A percentile compares a stretch with the other conserved stretches of the same genome.
phyloP scores from a whole-genome alignment of 2,797 vertebrate species.

The Pitangus sulphuratus region DNA sequence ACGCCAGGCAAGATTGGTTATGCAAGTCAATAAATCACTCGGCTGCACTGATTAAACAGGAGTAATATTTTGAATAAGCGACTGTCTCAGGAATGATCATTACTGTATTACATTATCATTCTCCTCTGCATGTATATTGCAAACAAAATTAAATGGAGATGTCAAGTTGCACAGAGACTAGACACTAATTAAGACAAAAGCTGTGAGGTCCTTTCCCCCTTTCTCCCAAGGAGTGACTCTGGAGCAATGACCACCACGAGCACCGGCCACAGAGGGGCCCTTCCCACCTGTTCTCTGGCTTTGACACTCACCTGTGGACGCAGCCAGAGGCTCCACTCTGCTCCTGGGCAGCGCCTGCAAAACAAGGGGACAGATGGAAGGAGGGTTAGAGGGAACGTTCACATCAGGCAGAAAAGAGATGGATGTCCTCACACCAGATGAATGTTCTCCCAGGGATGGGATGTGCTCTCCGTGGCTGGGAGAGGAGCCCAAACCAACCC shows the following conservation, averaged over 20 bases:
- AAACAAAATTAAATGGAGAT: conserved; percentile 74
- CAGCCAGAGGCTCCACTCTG: fast-evolving
- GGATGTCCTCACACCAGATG: fast-evolving
- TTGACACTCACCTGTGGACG: background rate
- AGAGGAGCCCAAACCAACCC: background rate
- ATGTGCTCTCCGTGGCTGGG: background rate
- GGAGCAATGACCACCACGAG: fast-evolving
- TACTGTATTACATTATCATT: conserved; percentile 58
- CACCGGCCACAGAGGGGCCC: fast-evolving
- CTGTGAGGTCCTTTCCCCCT: background rate
- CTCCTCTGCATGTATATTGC: conserved; percentile 45
- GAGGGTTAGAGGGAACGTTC: background rate
- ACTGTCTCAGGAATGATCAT: conserved; percentile 62
- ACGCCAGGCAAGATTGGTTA: conserved; percentile 35
- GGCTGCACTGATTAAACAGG: conserved; percentile 62
- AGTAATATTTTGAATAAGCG: conserved; percentile 70
- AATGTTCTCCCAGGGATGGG: background rate
- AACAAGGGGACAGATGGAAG: background rate
- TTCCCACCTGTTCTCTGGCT: background rate
- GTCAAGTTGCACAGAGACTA: conserved; percentile 49
- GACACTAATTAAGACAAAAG: conserved; percentile 51
- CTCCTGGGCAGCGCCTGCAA: background rate
- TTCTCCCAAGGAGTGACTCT: background rate
- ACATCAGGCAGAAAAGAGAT: background rate
- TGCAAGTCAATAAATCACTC: conserved; percentile 71